Conservation (phyloP, 2,888 invertebrate genomes). For the Lithophane socia region DNA sequence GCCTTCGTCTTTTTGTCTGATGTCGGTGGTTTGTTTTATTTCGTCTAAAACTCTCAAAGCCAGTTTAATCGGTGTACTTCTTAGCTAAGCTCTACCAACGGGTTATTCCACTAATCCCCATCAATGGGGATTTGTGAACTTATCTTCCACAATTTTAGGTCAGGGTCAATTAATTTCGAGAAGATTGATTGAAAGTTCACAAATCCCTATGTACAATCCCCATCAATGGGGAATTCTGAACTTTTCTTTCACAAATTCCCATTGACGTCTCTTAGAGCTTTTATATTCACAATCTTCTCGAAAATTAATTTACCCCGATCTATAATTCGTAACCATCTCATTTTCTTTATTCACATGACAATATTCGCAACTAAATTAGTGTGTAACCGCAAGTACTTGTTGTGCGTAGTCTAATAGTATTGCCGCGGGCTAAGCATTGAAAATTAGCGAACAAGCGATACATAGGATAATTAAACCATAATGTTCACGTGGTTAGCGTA, state of each 20-base stretch:
- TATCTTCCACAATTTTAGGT: no score
- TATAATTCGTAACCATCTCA: no score
- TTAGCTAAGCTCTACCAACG: neutral
- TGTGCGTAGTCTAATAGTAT: neutral
- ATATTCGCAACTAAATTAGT: slow-evolving; percentile 9
- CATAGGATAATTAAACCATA: slow-evolving; percentile 27
- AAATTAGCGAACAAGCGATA: slow-evolving; percentile 18
- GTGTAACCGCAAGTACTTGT: slow-evolving; percentile 2
- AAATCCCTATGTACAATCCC: no score
- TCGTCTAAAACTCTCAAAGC: neutral
- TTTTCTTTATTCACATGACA: no score
- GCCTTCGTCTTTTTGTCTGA: neutral
- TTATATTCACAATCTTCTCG: neutral
- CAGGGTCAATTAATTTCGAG: no score
- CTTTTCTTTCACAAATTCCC: no score
- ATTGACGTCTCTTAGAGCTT: no score
- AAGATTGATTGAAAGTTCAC: no score
- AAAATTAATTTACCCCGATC: neutral
- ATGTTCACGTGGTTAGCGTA: slow-evolving; percentile 11
- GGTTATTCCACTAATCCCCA: no score
- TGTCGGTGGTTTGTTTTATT: neutral
- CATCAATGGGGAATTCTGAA: no score
- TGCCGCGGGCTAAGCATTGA: slow-evolving; percentile 24
- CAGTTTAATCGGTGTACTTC: neutral
- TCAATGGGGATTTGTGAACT: no score